Evolutionary conservation across 1,140 invertebrate species (phyloP).

Genomic region (Ceratina japonica): DNA sequence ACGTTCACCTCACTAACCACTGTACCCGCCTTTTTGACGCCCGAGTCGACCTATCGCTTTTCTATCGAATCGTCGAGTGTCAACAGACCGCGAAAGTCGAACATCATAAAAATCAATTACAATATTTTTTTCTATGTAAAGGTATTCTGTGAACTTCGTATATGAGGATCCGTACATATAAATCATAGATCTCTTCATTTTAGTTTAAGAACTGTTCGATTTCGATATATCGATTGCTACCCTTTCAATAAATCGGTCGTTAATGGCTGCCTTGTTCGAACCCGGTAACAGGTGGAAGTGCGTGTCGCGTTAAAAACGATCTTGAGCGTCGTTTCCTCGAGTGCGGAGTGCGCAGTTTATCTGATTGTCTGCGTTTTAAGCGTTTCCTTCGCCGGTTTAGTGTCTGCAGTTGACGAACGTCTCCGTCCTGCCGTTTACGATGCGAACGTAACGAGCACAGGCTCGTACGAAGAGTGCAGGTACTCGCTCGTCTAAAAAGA

Average conservation of each 20-base stretch:
- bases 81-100: background rate
- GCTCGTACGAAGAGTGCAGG: constrained; percentile 78
- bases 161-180: background rate
- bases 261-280: background rate
- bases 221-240: background rate
- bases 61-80: background rate
- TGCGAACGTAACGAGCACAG: constrained; percentile 78
- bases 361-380: constrained; percentile 46
- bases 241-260: background rate
- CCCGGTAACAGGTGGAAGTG: background rate
- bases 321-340: constrained; percentile 17
- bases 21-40: background rate
- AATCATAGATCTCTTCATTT: background rate
- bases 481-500: constrained; percentile 70
- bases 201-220: background rate
- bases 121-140: background rate
- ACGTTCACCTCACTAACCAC: background rate
- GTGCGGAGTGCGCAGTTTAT: background rate
- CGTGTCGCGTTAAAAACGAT: constrained; percentile 29
- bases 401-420: constrained; percentile 74
- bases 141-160: background rate
- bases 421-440: constrained; percentile 72
- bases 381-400: constrained; percentile 56
- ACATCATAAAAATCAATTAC: background rate
- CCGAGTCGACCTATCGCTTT: no score